Base-by-base conservation (phyloP, 2,113 vertebrate species). In the Tachycineta bicolor region DNA sequence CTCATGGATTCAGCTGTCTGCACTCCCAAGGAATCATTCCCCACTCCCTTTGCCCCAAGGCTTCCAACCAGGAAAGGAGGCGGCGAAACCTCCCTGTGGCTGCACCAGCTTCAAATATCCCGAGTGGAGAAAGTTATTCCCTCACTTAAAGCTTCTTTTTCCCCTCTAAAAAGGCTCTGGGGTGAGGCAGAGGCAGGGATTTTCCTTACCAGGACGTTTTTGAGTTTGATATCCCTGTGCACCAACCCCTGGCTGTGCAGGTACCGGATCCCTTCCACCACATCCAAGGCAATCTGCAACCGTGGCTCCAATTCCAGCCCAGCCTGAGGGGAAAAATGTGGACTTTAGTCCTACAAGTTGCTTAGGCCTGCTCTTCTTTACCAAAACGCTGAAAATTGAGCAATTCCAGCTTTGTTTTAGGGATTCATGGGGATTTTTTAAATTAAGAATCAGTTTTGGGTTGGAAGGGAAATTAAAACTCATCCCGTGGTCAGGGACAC, bases 251-350 rank as follows among this genome's bases (percentile, higher is more conserved):
- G 99, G 88, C 99, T 97, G 89, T 99, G 99, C 95, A 99, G 98
- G 96, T 99, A 99, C 33, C 99, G 99, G 84, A 99, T 98, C 58
- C 99, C 99, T 84, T 99, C 99, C 83, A 99, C 99, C 44, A 99
- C 99, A 43, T 99, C 99, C 93, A 99, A 94, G 7, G 99, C 99
- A 26, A 99, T 99, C 98, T 98, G 99, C 71, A 99, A 95, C 47
- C 99, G 98, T 64, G 99, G 98, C 93, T 97, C 98, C 93, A 99
- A 95, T 6, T 98, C 96, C 50, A 99, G 98, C 71, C 99, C 99
- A 59, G 98, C 98, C 99, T 99, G 90, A 16, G 23, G 31, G 31
- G 37, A 79, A 86, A 14, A 92, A 65, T 0, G 2, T 1, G 7
- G 24, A 53, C 34, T 79, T 65, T 25, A 50, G 1, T 4, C 11